Evolutionary conservation across 2,888 invertebrate species (phyloP).

Genomic region (Dendrolimus pini): DNA sequence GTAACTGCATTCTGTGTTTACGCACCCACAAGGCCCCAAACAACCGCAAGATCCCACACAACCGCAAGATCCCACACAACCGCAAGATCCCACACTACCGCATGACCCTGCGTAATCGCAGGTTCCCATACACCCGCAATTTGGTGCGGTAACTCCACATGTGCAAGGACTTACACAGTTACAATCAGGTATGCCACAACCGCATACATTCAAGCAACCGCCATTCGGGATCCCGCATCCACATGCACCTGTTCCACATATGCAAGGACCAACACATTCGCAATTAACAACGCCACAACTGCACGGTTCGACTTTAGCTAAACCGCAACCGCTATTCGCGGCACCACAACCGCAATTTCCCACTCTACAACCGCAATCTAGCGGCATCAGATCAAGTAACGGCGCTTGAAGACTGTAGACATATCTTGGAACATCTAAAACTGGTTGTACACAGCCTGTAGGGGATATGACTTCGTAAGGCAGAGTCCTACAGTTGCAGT

Average conservation of each 20-base stretch:
- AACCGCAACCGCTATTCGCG: not conserved
- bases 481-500: not conserved
- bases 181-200: not conserved
- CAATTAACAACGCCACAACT: not conserved
- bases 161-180: not conserved
- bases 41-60: not conserved
- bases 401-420: not conserved
- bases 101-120: not conserved
- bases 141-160: not conserved
- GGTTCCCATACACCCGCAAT: not conserved
- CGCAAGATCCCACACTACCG: not conserved
- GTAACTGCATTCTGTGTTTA: slow-evolving; percentile 11
- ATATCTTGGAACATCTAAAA: not conserved
- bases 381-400: not conserved
- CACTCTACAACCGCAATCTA: not conserved
- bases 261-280: not conserved
- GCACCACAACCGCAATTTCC: not conserved
- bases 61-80: not conserved
- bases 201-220: slow-evolving; percentile 8
- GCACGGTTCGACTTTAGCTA: not conserved
- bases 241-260: slow-evolving; percentile 5
- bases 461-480: not conserved
- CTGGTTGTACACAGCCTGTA: not conserved
- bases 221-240: slow-evolving; percentile 9
- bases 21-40: not conserved